These are phyloP conservation scores for Callosobruchus maculatus DNA, from an alignment of 2,888 invertebrate species.

Conservation along the genomic window DNA sequence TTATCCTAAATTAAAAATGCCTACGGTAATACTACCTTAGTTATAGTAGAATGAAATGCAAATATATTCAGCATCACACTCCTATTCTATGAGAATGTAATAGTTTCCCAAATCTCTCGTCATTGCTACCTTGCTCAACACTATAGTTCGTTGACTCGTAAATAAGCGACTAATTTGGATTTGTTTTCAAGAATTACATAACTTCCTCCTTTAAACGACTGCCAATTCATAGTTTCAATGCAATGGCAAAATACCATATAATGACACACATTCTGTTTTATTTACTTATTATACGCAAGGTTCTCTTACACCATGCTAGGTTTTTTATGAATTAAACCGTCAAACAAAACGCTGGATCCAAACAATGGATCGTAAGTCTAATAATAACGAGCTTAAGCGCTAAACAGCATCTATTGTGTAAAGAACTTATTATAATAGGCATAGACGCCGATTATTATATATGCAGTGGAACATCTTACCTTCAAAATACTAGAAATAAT, in stretches of 20 bases:
- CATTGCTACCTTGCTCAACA: background rate
- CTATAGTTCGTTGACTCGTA: background rate
- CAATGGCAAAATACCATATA: background rate
- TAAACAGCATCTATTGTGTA: background rate
- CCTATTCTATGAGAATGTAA: no score
- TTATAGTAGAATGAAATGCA: no score
- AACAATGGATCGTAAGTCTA: background rate
- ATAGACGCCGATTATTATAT: background rate
- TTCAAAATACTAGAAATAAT: no score
- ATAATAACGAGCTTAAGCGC: background rate
- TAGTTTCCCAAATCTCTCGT: background rate
- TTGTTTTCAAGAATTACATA: background rate
- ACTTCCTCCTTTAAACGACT: background rate
- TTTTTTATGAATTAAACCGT: background rate
- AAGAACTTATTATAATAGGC: background rate
- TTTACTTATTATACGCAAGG: background rate
- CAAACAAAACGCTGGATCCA: background rate
- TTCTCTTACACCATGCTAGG: background rate
- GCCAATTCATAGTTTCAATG: background rate
- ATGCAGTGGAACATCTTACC: no score
- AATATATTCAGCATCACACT: no score
- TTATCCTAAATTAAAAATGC: no score
- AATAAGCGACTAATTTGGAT: background rate
- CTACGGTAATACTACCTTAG: no score
- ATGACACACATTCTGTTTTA: background rate